These are phyloP conservation scores for Atractosteus spatula DNA, from an alignment of 2,113 vertebrate species.

Conservation along the genomic window DNA sequence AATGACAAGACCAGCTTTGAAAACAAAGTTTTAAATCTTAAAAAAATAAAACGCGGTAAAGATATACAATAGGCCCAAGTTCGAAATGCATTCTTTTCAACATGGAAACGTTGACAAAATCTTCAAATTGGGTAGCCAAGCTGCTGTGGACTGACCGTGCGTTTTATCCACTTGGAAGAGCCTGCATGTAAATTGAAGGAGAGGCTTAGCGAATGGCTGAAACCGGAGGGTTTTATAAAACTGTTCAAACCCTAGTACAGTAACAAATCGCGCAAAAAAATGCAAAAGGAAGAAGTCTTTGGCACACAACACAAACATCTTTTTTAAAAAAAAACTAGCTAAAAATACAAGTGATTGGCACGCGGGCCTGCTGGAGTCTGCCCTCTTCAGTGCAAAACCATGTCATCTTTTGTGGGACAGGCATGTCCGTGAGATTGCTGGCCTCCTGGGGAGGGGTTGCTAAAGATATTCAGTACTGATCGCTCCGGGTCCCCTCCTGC, in stretches of 20 bases:
- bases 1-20: too few species aligned
- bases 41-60: too few species aligned
- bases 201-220: constrained; percentile 19
- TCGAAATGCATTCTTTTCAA: too few species aligned
- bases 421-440: not conserved
- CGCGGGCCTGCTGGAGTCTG: constrained; percentile 47
- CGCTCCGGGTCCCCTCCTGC: constrained; percentile 22
- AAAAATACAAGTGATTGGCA: constrained; percentile 28
- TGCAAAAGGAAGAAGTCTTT: constrained; percentile 57
- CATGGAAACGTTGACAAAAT: too few species aligned
- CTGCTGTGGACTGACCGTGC: not conserved
- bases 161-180: not conserved
- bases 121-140: not conserved
- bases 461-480: constrained; percentile 7
- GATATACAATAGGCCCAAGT: too few species aligned
- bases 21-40: too few species aligned
- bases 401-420: constrained; percentile 30
- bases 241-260: constrained; percentile 13
- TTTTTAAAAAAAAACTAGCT: constrained; percentile 26
- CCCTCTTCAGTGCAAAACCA: constrained; percentile 57
- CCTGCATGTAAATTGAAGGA: not conserved
- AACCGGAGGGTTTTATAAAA: constrained; percentile 29
- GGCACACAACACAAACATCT: constrained; percentile 54
- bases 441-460: not conserved
- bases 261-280: constrained; percentile 7